Conservation (phyloP, 2,797 vertebrate genomes). For the Mormyrus hasselquistii region DNA sequence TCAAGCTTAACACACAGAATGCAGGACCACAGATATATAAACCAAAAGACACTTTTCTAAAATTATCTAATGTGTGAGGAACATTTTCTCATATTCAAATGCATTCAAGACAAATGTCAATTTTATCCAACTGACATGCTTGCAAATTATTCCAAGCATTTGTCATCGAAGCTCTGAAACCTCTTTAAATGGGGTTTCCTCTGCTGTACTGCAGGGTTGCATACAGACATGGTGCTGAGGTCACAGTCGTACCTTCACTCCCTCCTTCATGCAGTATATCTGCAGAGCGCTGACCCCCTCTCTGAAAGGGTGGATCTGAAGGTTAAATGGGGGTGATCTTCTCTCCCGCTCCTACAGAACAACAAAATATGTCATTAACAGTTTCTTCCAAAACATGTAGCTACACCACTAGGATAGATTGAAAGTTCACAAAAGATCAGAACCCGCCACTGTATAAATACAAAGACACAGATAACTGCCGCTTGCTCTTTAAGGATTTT, state of each 20-base stretch:
- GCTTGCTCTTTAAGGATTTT: background rate
- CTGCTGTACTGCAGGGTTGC: background rate
- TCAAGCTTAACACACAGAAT: background rate
- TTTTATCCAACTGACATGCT: background rate
- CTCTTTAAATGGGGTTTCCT: background rate
- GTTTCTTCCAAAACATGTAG: background rate
- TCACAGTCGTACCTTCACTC: constrained; percentile 78
- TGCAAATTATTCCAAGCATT: background rate
- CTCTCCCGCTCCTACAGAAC: constrained; percentile 83
- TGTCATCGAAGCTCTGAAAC: background rate
- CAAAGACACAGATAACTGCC: background rate
- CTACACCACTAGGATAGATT: background rate
- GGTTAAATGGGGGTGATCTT: constrained; percentile 89
- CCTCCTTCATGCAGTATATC: constrained; percentile 99
- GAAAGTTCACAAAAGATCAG: background rate
- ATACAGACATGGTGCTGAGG: background rate
- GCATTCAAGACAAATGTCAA: background rate
- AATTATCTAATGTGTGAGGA: background rate
- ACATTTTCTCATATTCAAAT: background rate
- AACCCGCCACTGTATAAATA: background rate
- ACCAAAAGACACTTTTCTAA: background rate
- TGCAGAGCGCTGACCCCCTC: constrained; percentile 95
- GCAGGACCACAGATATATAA: background rate
- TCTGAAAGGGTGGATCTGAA: constrained; percentile 93
- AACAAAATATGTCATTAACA: constrained; percentile 4